Evolutionary conservation across 2,113 vertebrate species (phyloP).

Genomic region (Leucosticte australis): DNA sequence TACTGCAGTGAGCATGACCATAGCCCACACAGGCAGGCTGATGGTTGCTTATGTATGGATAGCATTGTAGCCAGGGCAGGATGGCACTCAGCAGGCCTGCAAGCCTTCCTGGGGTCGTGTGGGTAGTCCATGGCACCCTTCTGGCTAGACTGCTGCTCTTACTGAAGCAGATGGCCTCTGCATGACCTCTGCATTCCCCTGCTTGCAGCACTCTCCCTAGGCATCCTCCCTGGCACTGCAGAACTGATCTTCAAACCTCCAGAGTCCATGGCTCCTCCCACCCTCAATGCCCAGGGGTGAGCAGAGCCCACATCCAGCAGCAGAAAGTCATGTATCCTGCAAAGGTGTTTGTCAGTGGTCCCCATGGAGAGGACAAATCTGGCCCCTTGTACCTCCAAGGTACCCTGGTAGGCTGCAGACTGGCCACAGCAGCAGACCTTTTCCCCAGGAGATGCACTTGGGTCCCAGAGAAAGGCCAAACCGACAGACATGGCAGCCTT

Average conservation of each 20-base stretch:
- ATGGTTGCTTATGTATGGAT: background rate
- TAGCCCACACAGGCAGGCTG: background rate
- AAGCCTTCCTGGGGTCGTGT: background rate
- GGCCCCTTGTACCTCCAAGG: background rate
- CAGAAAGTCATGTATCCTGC: background rate
- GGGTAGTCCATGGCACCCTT: background rate
- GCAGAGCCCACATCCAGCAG: background rate
- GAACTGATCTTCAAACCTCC: background rate
- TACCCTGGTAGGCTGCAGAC: background rate
- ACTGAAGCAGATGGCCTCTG: background rate
- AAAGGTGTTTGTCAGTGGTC: rapidly evolving
- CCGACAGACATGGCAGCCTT: background rate
- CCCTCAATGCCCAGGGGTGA: background rate
- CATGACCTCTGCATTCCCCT: rapidly evolving
- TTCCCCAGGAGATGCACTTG: background rate
- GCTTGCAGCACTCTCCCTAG: background rate
- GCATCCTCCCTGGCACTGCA: background rate
- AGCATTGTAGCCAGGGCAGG: background rate
- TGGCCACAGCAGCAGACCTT: background rate
- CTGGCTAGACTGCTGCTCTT: background rate
- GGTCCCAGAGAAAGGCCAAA: background rate
- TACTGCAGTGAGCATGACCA: background rate
- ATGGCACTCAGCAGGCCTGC: background rate
- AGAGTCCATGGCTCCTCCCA: rapidly evolving
- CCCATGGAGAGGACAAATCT: background rate